These are phyloP conservation scores for Athalia cordata DNA, from an alignment of 2,888 invertebrate species.

Conservation along the genomic window DNA sequence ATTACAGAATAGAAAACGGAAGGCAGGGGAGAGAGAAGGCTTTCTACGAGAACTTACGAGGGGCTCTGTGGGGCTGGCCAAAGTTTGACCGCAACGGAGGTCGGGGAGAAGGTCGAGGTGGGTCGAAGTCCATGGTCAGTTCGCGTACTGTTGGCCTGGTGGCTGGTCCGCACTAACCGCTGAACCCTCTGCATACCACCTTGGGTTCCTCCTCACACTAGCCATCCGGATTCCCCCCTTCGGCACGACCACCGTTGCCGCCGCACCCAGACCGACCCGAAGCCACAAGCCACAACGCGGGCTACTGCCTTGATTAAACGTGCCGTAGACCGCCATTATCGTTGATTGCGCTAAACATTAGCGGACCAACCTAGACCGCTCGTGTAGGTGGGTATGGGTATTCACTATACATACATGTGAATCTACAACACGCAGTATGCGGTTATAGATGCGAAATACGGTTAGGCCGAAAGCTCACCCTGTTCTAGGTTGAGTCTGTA, in stretches of 20 bases:
- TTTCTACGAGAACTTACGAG: constrained; percentile 1
- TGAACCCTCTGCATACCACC: constrained; percentile 70
- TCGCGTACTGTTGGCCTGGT: constrained; percentile 55
- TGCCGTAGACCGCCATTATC: constrained; percentile 74
- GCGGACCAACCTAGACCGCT: constrained; percentile 62
- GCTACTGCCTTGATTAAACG: constrained; percentile 74
- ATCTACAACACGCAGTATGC: background rate
- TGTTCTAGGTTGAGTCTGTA: background rate
- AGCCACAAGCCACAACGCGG: constrained; percentile 72
- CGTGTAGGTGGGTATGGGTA: background rate
- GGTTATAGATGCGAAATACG: constrained; percentile 18
- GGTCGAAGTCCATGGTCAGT: constrained; percentile 44
- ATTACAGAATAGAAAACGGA: constrained; percentile 51
- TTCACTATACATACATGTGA: constrained; percentile 10
- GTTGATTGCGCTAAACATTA: constrained; percentile 74
- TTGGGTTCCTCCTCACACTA: constrained; percentile 51
- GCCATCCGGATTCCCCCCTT: background rate
- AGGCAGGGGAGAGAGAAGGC: background rate
- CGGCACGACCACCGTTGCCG: constrained; percentile 26
- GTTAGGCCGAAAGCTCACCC: background rate
- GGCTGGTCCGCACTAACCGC: constrained; percentile 68
- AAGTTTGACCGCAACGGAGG: constrained; percentile 51
- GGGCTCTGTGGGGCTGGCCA: constrained; percentile 47
- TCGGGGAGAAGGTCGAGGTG: constrained; percentile 28
- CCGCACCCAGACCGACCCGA: constrained; percentile 50